Evolutionary conservation across 2,113 vertebrate genomes (phyloP).

Genomic region (Dasyurus viverrinus): DNA sequence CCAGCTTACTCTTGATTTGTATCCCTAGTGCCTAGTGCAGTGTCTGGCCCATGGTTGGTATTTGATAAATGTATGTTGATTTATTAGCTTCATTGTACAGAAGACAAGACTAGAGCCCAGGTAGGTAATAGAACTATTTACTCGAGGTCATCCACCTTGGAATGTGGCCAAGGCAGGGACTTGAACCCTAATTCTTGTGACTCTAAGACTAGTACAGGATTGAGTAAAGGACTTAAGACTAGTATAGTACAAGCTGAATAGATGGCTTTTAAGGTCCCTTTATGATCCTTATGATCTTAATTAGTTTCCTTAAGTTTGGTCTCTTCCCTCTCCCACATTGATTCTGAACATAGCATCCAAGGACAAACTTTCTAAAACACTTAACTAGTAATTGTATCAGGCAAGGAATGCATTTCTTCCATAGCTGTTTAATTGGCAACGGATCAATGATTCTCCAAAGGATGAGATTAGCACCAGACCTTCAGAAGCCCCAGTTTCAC

Average conservation of each 20-base stretch:
- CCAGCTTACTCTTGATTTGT: background rate
- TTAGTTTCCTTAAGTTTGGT: background rate
- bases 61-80: background rate
- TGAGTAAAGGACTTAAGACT: no score
- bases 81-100: background rate
- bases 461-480: background rate
- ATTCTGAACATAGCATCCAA: background rate
- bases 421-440: background rate
- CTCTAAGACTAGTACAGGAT: background rate
- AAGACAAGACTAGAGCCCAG: background rate
- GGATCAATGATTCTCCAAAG: background rate
- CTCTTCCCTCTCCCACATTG: background rate
- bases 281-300: background rate
- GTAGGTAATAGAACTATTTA: background rate
- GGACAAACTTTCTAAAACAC: background rate
- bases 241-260: background rate
- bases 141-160: background rate
- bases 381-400: background rate
- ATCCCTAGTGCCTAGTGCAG: background rate
- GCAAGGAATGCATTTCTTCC: background rate
- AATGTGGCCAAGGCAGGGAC: background rate
- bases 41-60: background rate
- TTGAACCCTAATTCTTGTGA: background rate
- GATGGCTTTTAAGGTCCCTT: background rate
- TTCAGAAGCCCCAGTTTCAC: background rate